These are phyloP conservation scores for Albula glossodonta DNA, from an alignment of 2,113 vertebrate species.

Conservation along the genomic window DNA sequence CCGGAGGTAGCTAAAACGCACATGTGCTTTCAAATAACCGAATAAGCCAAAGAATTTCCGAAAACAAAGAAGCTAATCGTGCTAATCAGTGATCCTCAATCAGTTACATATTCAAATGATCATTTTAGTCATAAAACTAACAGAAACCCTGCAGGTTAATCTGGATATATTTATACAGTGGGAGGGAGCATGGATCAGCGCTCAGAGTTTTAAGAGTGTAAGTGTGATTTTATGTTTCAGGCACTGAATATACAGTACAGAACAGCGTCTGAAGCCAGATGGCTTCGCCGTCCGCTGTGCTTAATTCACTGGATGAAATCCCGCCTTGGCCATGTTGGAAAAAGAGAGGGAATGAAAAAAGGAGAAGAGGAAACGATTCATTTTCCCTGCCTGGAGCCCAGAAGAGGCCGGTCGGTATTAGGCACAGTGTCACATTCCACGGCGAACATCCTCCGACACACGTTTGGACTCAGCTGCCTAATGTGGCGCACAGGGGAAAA, in stretches of 20 bases:
- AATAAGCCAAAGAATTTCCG: background rate
- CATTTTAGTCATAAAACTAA: background rate
- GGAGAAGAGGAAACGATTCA: conserved; percentile 23
- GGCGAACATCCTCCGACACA: background rate
- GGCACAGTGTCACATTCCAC: background rate
- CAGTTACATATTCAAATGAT: background rate
- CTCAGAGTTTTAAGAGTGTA: background rate
- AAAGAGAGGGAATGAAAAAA: background rate
- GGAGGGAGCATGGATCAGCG: background rate
- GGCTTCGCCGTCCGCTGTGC: background rate
- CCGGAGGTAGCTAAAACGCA: no score
- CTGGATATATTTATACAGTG: background rate
- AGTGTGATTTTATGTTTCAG: background rate
- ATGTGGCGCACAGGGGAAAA: background rate
- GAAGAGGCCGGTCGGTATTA: background rate
- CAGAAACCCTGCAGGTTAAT: background rate
- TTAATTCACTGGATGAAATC: conserved; percentile 20
- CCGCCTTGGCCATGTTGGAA: conserved; percentile 13
- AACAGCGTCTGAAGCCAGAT: background rate
- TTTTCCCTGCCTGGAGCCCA: conserved; percentile 20
- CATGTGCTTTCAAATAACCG: background rate
- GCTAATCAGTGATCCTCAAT: background rate
- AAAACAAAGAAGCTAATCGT: background rate
- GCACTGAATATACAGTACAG: background rate
- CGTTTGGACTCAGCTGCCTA: background rate